Conservation (phyloP, 2,797 vertebrate genomes). For the Streptopelia turtur region DNA sequence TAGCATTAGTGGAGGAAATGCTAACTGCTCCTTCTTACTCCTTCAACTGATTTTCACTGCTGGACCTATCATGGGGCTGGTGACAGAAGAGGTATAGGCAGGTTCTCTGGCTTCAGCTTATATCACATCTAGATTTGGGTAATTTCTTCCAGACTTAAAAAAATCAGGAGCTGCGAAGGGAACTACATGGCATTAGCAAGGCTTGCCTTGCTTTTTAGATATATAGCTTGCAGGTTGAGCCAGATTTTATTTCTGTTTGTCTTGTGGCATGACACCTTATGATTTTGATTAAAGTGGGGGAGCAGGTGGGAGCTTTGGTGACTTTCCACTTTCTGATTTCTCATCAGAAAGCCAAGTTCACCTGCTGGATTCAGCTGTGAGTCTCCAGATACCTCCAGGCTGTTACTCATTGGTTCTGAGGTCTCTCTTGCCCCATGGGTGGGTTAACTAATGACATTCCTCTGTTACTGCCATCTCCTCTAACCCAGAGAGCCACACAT, state of each 20-base stretch:
- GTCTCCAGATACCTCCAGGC: neutral
- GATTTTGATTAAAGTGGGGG: neutral
- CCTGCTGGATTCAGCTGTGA: neutral
- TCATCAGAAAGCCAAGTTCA: neutral
- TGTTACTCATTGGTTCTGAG: neutral
- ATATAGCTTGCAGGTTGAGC: neutral
- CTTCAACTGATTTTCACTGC: neutral
- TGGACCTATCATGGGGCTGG: neutral
- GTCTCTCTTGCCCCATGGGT: neutral
- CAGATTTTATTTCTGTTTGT: neutral
- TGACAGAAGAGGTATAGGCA: neutral
- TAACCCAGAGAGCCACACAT: neutral
- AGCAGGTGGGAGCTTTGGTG: neutral
- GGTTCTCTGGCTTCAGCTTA: neutral
- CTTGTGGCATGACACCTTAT: neutral
- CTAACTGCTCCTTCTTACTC: neutral
- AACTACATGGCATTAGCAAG: neutral
- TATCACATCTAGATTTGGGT: neutral
- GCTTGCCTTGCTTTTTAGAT: neutral
- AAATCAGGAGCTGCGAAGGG: neutral
- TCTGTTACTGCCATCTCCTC: slow-evolving; percentile 1
- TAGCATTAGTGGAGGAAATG: slow-evolving; percentile 32
- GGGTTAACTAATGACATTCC: neutral
- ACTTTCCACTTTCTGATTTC: neutral
- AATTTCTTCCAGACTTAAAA: slow-evolving; percentile 1